Evolutionary conservation across 2,888 invertebrate species (phyloP).

Genomic region (Andrena camellia): DNA sequence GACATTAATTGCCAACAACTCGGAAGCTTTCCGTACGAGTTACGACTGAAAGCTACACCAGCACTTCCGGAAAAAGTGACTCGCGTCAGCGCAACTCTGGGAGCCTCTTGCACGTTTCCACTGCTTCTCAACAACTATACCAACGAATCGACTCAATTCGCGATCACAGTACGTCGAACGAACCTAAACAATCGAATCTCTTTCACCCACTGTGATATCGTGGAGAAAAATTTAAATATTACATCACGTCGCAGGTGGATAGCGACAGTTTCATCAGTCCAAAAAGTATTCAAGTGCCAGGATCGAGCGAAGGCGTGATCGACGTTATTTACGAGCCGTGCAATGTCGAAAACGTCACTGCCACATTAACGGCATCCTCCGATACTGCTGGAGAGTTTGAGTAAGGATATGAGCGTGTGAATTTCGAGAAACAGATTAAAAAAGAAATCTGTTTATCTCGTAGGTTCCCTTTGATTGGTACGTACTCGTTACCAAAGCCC

Average conservation of each 20-base stretch:
- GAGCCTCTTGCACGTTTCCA: slow-evolving; percentile 64
- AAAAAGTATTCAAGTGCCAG: slow-evolving; percentile 55
- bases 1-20: slow-evolving; percentile 67
- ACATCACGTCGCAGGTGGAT: slow-evolving; percentile 62
- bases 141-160: slow-evolving; percentile 58
- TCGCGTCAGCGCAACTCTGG: slow-evolving; percentile 68
- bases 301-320: slow-evolving; percentile 48
- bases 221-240: not conserved
- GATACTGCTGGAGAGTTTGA: slow-evolving; percentile 72
- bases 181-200: not conserved
- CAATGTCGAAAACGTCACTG: slow-evolving; percentile 63
- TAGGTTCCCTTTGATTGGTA: slow-evolving; percentile 76
- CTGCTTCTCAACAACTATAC: slow-evolving; percentile 69
- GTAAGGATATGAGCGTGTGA: slow-evolving; percentile 55
- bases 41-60: slow-evolving; percentile 70
- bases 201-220: not conserved
- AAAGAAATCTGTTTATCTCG: not conserved
- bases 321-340: slow-evolving; percentile 75
- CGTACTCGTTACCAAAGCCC: slow-evolving; percentile 71
- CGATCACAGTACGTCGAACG: slow-evolving; percentile 64
- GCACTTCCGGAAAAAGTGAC: slow-evolving; percentile 69
- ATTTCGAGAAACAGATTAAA: not conserved
- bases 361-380: slow-evolving; percentile 70
- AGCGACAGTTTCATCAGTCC: slow-evolving; percentile 68
- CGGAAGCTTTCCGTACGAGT: slow-evolving; percentile 75